A percentile compares a stretch with the other conserved stretches of the same genome.
phyloP scores from a whole-genome alignment of 1,140 invertebrate genomes.

The Ephestia elutella region DNA sequence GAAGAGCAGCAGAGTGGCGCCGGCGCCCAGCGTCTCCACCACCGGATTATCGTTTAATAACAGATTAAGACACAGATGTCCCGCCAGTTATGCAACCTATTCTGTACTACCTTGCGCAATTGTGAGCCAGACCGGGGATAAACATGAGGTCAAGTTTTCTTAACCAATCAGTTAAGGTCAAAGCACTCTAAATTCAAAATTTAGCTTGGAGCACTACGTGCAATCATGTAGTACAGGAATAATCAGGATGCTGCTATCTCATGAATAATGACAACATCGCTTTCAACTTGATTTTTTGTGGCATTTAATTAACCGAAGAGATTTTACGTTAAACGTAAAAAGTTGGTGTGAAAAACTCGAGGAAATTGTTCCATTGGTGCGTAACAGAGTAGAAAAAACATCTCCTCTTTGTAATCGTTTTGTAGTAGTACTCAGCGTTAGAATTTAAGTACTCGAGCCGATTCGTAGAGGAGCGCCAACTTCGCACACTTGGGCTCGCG shows the following conservation, averaged over 20 bases:
- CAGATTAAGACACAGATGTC: slow-evolving; percentile 20
- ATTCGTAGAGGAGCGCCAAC: slow-evolving; percentile 4
- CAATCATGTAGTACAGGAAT: neutral
- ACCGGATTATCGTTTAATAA: slow-evolving; percentile 33
- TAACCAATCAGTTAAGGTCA: neutral
- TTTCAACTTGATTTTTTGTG: neutral
- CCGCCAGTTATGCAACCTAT: slow-evolving; percentile 15
- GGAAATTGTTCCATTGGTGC: slow-evolving; percentile 1
- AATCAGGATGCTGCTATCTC: neutral
- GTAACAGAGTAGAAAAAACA: neutral
- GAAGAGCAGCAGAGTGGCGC: slow-evolving; percentile 39
- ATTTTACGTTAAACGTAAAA: neutral
- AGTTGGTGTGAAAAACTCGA: slow-evolving; percentile 3
- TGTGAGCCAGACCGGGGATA: neutral
- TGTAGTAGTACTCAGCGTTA: neutral
- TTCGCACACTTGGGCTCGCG: slow-evolving; percentile 52
- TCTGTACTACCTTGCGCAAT: neutral
- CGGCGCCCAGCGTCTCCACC: slow-evolving; percentile 27
- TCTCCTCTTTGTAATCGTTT: slow-evolving; percentile 2
- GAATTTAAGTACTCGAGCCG: neutral
- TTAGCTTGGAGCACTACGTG: neutral
- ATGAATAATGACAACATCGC: neutral
- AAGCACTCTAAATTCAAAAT: neutral
- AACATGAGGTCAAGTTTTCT: slow-evolving; percentile 4
- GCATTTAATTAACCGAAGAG: neutral